Conservation (phyloP, 2,113 vertebrate species). For the Sorex araneus region DNA sequence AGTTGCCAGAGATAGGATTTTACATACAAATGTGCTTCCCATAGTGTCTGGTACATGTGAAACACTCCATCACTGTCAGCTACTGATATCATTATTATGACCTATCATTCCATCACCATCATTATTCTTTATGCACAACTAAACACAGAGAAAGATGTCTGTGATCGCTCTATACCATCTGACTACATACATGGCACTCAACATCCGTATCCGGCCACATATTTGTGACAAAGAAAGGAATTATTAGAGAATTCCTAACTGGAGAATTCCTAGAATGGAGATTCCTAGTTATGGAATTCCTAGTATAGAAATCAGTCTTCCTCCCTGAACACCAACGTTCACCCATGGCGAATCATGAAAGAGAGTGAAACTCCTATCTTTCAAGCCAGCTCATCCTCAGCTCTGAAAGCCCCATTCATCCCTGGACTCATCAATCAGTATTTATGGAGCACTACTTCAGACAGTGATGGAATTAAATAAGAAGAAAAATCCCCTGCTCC, state of each 20-base stretch:
- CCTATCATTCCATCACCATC: background rate
- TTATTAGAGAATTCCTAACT: background rate
- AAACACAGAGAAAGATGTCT: constrained; percentile 3
- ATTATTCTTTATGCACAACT: background rate
- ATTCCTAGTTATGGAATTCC: background rate
- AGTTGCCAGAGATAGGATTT: background rate
- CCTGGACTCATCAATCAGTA: constrained; percentile 61
- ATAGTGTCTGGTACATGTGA: background rate
- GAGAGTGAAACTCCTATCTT: background rate
- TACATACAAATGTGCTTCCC: background rate
- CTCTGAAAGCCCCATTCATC: constrained; percentile 74
- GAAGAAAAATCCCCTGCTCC: background rate
- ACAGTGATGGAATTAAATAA: constrained; percentile 24
- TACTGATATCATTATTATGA: background rate
- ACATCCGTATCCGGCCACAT: background rate
- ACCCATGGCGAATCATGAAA: constrained; percentile 68
- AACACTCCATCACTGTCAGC: background rate
- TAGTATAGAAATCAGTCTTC: background rate
- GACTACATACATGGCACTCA: too few relatives aligned
- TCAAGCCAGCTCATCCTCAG: background rate
- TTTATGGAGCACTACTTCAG: constrained; percentile 31
- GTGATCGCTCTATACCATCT: too few relatives aligned
- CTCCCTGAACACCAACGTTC: background rate
- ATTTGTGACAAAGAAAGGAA: background rate
- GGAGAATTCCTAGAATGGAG: background rate